phyloP scores from a whole-genome alignment of 2,797 vertebrate species.

The Microchirus variegatus region DNA sequence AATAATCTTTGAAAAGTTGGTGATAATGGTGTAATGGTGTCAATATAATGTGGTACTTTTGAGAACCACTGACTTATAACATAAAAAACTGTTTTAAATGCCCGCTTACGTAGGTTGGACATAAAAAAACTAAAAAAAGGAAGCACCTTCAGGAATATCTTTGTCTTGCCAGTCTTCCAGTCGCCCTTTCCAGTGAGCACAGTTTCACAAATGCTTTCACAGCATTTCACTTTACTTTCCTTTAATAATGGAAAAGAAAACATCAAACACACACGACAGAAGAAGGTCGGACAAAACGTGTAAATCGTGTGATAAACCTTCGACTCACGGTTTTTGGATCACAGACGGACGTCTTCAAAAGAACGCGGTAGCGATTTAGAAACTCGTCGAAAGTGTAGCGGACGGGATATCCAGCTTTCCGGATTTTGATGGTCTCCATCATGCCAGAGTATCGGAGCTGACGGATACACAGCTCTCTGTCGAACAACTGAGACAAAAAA shows the following conservation, averaged over 20 bases:
- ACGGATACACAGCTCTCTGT: constrained; percentile 90
- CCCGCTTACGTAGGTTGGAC: background rate
- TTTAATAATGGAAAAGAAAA: constrained; percentile 23
- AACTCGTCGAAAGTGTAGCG: constrained; percentile 93
- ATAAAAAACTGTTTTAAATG: background rate
- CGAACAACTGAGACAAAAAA: constrained; percentile 83
- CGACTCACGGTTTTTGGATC: constrained; percentile 75
- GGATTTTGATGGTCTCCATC: constrained; percentile 96
- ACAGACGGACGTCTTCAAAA: constrained; percentile 80
- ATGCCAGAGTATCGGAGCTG: constrained; percentile 96
- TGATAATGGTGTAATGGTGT: too few species aligned
- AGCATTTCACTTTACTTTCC: constrained; percentile 82
- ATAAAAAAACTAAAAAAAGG: background rate
- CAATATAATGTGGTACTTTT: too few species aligned
- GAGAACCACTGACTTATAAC: too few species aligned
- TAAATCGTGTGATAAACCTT: background rate
- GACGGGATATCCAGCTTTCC: constrained; percentile 92
- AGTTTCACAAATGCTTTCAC: constrained; percentile 82
- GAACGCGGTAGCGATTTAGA: constrained; percentile 84
- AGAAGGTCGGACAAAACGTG: background rate
- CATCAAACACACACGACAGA: background rate
- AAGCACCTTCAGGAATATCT: constrained; percentile 95
- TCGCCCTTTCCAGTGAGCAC: constrained; percentile 81
- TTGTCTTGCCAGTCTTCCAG: constrained; percentile 94
- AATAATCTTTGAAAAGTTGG: too few species aligned